Base-by-base conservation (phyloP, 2,888 invertebrate species). In the Harpalus rufipes region DNA sequence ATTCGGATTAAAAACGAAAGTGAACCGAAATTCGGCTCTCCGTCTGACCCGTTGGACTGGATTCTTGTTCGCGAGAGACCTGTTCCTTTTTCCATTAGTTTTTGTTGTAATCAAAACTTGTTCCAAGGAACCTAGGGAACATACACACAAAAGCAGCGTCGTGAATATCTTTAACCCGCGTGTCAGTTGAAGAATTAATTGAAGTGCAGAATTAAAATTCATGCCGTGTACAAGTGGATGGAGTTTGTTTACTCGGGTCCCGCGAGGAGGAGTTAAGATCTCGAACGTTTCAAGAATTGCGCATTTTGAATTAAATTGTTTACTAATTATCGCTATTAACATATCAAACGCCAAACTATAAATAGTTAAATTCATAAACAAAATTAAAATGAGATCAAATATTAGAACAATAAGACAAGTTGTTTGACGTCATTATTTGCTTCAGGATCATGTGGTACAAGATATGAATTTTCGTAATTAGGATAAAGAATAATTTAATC, bases 81-180 rank as follows among this genome's bases (percentile, higher is more conserved):
- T 81, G 81, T 81, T 81, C 68, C 51, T 65, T 81, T 61, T 56
- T 81, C 58, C 51, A 68, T 81, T 68, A 68, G 58, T 74, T 84
- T 84, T 84, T 84, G 78, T 84, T 78, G 76, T 84, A 84, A 84
- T 84, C 84, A 84, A 72, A 84, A 84, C 84, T 84, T 78, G 84
- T 78, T 84, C 68, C 78, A 32, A 80, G 56, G 56, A 21, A 76
- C n/a, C 8, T 16, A 78, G 25, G 56, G 78, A 78, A 78, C 78
- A 58, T 59, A 78, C 56, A 56, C 78, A 78, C 56, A 78, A 61
- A 80, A 25, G 80, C 32, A 61, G 59, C 61, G 59, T 61, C 61
- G 41, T 81, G 81, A 81, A 81, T 68, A 81, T 81, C 56, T 68
- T 72, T 81, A 81, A 65, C 41, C 21, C 59, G 39, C 63, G 78